Conservation (phyloP, 2,113 vertebrate species). For the Takifugu bimaculatus region DNA sequence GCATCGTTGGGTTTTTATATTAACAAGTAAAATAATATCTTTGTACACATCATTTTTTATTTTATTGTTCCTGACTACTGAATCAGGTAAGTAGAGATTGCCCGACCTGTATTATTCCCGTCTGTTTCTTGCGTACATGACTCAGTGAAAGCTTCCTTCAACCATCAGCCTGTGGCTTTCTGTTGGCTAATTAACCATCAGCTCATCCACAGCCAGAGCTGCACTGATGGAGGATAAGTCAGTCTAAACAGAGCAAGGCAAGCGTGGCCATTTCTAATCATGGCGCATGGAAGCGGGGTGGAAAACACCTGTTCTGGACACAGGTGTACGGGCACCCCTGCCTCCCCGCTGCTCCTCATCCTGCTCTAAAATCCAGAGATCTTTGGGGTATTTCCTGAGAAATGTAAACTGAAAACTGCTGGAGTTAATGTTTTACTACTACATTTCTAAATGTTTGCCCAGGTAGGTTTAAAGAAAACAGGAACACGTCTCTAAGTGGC, state of each 20-base stretch:
- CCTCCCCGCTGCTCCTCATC: background rate
- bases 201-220: conserved; percentile 48
- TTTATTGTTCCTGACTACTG: no score
- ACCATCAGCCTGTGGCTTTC: conserved; percentile 43
- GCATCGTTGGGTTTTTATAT: conserved; percentile 4
- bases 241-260: conserved; percentile 58
- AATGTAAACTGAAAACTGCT: no score
- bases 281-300: conserved; percentile 54
- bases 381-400: no score
- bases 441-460: no score
- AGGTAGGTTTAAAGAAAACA: no score
- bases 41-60: no score
- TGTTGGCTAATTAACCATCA: conserved; percentile 59
- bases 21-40: background rate
- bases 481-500: no score
- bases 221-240: conserved; percentile 63
- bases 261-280: conserved; percentile 70
- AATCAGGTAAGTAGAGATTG: no score
- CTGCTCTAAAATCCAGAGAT: background rate
- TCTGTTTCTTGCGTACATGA: conserved; percentile 3
- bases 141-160: conserved; percentile 11
- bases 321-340: conserved; percentile 62
- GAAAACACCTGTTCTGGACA: conserved; percentile 73
- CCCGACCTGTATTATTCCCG: no score
- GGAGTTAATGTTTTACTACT: no score